phyloP scores from a whole-genome alignment of 2,797 vertebrate genomes.

The Loris lydekkerianus region DNA sequence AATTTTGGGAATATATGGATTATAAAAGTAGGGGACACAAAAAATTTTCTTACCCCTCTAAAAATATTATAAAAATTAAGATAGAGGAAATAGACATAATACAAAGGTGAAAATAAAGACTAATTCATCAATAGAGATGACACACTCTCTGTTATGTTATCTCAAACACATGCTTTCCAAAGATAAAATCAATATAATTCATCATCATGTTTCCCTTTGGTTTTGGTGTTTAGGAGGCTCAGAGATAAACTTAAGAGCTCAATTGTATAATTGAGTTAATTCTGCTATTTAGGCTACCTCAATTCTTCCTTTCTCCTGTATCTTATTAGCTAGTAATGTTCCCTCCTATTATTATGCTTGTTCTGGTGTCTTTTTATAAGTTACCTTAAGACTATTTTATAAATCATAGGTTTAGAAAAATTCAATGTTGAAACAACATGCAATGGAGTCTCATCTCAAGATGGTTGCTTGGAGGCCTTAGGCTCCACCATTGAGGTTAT shows the following conservation, averaged over 20 bases:
- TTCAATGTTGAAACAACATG: neutral
- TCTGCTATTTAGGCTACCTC: neutral
- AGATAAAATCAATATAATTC: neutral
- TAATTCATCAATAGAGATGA: neutral
- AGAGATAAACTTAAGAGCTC: neutral
- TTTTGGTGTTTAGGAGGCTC: neutral
- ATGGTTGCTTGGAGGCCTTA: neutral
- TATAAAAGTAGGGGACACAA: neutral
- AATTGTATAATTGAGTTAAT: neutral
- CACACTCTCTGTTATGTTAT: neutral
- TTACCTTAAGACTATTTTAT: neutral
- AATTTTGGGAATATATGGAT: neutral
- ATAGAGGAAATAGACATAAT: neutral
- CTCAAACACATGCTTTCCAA: neutral
- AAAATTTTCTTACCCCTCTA: neutral
- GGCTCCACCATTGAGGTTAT: neutral
- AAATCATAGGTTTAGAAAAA: neutral
- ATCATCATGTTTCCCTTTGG: neutral
- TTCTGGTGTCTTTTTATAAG: neutral
- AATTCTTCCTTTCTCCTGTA: neutral
- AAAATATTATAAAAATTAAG: neutral
- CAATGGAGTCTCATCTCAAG: neutral
- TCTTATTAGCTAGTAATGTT: neutral
- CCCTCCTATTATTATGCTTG: neutral
- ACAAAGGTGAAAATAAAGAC: slow-evolving; percentile 44